A percentile compares a stretch with the other conserved stretches of the same genome.
phyloP scores from a whole-genome alignment of 1,140 invertebrate species.

The Paramacrobiotus metropolitanus region DNA sequence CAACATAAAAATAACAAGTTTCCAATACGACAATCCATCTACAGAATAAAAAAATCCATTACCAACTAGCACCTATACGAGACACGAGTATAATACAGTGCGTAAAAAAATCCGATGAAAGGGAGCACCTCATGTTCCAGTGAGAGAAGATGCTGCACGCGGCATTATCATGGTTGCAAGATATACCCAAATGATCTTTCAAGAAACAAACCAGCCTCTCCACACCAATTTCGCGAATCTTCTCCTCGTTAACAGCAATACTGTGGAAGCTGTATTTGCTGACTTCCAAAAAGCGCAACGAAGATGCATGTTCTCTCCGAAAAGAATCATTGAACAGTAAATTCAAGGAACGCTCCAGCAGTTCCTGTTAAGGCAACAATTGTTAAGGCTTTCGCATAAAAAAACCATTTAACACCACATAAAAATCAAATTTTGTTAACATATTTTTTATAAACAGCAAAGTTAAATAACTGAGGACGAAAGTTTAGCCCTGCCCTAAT shows the following conservation, averaged over 20 bases:
- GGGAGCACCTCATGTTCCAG: neutral
- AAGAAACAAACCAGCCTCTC: neutral
- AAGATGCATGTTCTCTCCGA: neutral
- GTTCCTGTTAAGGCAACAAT: neutral
- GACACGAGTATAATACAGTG: neutral
- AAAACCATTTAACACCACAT: neutral
- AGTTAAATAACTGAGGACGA: neutral
- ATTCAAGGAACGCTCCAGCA: neutral
- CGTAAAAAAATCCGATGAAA: too few species aligned
- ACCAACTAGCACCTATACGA: neutral
- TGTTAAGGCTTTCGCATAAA: neutral
- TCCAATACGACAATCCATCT: slow-evolving; percentile 73
- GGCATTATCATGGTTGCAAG: neutral
- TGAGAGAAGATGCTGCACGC: neutral
- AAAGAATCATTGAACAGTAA: neutral
- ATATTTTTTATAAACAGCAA: neutral
- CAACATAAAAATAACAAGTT: slow-evolving; percentile 61
- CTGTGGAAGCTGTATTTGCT: neutral
- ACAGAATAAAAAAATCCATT: slow-evolving; percentile 6
- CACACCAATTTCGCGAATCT: neutral
- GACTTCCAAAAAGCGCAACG: neutral
- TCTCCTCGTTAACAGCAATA: neutral
- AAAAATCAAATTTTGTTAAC: neutral
- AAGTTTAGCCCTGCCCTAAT: neutral
- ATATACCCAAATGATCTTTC: neutral